A percentile compares a stretch with the other conserved stretches of the same genome.
These are phyloP conservation scores for Ganaspis brasiliensis DNA, from an alignment of 2,888 invertebrate species.

Conservation along the genomic window DNA sequence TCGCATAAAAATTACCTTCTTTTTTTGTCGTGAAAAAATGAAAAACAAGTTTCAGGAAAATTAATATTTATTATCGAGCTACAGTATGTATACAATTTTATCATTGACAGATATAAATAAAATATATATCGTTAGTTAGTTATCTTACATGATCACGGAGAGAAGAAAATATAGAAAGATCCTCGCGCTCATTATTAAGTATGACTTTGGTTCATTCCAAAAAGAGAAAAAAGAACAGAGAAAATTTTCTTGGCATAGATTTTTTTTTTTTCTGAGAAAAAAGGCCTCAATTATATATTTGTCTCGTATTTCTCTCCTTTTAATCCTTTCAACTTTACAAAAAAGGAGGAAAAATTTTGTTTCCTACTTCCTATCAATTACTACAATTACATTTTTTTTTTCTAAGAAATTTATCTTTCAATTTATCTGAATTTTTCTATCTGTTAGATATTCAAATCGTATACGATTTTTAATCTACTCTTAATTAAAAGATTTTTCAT, in stretches of 20 bases:
- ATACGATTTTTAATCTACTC: background rate
- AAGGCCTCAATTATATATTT: conserved; percentile 36
- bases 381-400: conserved; percentile 36
- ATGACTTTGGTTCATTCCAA: conserved; percentile 66
- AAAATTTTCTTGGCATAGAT: conserved; percentile 34
- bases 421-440: background rate
- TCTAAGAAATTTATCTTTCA: conserved; percentile 1
- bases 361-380: conserved; percentile 1
- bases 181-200: conserved; percentile 52
- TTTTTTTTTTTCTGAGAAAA: conserved; percentile 36
- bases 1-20: no score
- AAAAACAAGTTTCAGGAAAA: conserved; percentile 13
- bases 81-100: conserved; percentile 63
- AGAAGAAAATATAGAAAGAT: conserved; percentile 62
- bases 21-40: no score
- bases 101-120: conserved; percentile 66
- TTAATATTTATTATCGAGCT: conserved; percentile 64
- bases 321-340: conserved; percentile 10
- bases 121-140: conserved; percentile 58
- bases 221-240: conserved; percentile 52
- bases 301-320: conserved; percentile 29
- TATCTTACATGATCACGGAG: conserved; percentile 68
- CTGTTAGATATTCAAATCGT: background rate
- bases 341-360: conserved; percentile 35
- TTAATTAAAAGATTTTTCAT: background rate